phyloP scores from a whole-genome alignment of 1,140 invertebrate genomes.

The Neodiprion virginianus region DNA sequence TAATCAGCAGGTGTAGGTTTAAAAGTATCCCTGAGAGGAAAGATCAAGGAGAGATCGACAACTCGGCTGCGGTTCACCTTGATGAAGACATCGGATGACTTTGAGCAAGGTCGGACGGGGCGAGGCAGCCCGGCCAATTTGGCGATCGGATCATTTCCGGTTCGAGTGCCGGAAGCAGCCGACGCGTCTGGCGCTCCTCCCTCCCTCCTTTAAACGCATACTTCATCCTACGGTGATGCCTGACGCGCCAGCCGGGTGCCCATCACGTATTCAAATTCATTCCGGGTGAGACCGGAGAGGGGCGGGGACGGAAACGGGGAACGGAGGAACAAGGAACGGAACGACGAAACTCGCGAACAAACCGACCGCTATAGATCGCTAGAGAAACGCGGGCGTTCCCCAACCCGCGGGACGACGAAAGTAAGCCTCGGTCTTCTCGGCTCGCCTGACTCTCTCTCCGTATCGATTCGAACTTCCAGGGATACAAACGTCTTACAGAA shows the following conservation, averaged over 20 bases:
- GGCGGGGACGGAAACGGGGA: neutral
- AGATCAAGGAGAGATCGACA: too few relatives aligned
- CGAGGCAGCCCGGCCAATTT: neutral
- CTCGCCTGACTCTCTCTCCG: too few relatives aligned
- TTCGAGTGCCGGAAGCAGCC: neutral
- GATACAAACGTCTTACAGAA: too few relatives aligned
- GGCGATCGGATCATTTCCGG: slow-evolving; percentile 2
- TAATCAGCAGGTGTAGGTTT: too few relatives aligned
- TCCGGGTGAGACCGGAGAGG: neutral
- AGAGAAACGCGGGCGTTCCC: too few relatives aligned
- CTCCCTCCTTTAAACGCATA: neutral
- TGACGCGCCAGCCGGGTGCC: neutral
- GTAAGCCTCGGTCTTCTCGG: too few relatives aligned
- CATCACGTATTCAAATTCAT: slow-evolving; percentile 7
- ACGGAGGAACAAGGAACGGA: too few relatives aligned
- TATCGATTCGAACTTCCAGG: too few relatives aligned
- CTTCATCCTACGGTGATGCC: neutral
- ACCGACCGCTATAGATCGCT: too few relatives aligned
- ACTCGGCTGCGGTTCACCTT: neutral
- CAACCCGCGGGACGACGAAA: too few relatives aligned
- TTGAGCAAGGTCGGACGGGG: neutral
- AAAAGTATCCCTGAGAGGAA: too few relatives aligned
- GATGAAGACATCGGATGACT: neutral
- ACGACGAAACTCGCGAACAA: too few relatives aligned
- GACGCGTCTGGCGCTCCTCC: neutral